Conservation (phyloP, 1,140 invertebrate genomes). For the Globodera rostochiensis region DNA sequence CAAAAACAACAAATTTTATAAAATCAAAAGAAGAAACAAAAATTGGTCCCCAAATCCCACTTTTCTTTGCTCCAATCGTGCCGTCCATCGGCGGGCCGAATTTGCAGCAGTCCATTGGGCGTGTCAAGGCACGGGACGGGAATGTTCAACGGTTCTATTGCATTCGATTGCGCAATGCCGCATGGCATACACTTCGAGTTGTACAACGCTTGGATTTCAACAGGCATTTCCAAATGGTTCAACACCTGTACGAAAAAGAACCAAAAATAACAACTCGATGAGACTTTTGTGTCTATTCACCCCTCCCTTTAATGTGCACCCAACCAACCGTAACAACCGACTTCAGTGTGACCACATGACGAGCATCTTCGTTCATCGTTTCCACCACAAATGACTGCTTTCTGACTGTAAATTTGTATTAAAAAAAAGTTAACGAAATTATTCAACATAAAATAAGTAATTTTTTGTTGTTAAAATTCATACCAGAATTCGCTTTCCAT, state of each 20-base stretch:
- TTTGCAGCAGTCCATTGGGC: constrained; percentile 81
- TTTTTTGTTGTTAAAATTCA: background rate
- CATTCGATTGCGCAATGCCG: constrained; percentile 73
- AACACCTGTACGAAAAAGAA: constrained; percentile 71
- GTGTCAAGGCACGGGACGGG: constrained; percentile 85
- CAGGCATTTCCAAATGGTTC: constrained; percentile 79
- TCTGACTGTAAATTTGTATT: constrained; percentile 67
- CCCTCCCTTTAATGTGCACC: constrained; percentile 17
- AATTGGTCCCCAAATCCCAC: background rate
- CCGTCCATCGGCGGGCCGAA: constrained; percentile 69
- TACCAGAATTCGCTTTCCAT: constrained; percentile 69
- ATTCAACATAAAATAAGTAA: background rate
- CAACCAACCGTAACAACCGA: constrained; percentile 75
- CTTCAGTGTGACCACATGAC: constrained; percentile 75
- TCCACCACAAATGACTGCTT: constrained; percentile 80
- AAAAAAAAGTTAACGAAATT: background rate
- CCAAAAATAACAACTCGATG: constrained; percentile 49
- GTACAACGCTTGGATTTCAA: constrained; percentile 79
- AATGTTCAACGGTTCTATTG: constrained; percentile 73
- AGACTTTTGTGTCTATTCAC: constrained; percentile 1
- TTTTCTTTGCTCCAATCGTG: constrained; percentile 41
- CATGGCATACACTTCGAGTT: constrained; percentile 75
- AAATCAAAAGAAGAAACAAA: too few relatives aligned
- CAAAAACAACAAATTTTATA: too few relatives aligned
- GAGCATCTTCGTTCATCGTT: constrained; percentile 74